phyloP scores from a whole-genome alignment of 2,888 invertebrate genomes.

The Punctoribates punctum region DNA sequence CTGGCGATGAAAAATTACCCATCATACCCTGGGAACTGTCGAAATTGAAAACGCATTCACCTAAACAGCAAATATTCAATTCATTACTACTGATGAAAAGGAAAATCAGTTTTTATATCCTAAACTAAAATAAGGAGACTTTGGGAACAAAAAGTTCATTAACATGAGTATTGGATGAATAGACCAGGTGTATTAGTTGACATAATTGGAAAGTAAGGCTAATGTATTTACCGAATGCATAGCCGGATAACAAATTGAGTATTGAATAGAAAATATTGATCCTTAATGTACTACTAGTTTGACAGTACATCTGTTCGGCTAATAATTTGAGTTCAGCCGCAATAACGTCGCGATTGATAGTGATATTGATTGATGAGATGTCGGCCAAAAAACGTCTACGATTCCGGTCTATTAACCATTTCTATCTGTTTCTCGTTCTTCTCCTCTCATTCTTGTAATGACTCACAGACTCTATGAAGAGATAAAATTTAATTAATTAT shows the following conservation, averaged over 20 bases:
- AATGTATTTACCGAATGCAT: not conserved
- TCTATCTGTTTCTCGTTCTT: not conserved
- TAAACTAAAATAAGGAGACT: no score
- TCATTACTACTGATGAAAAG: no score
- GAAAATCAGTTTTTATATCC: no score
- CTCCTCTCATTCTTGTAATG: slow-evolving; percentile 5
- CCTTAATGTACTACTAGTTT: not conserved
- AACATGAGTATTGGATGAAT: no score
- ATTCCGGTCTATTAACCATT: slow-evolving; percentile 32
- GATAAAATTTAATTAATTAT: slow-evolving; percentile 34
- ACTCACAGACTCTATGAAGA: not conserved
- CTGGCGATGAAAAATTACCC: slow-evolving; percentile 52
- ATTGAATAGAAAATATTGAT: slow-evolving; percentile 18
- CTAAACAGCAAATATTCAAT: no score
- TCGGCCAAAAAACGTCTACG: not conserved
- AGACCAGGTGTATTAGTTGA: no score
- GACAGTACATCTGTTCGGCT: slow-evolving; percentile 9
- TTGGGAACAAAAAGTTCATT: not conserved
- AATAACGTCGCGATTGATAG: slow-evolving; percentile 1
- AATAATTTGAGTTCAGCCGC: slow-evolving; percentile 14
- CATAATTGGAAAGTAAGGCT: no score
- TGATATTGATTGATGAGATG: slow-evolving; percentile 30
- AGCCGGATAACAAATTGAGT: slow-evolving; percentile 14
- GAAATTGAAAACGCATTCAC: slow-evolving; percentile 46
- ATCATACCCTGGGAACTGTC: slow-evolving; percentile 45